Evolutionary conservation across 2,113 vertebrate species (phyloP).

Genomic region (Irena cyanogastra): DNA sequence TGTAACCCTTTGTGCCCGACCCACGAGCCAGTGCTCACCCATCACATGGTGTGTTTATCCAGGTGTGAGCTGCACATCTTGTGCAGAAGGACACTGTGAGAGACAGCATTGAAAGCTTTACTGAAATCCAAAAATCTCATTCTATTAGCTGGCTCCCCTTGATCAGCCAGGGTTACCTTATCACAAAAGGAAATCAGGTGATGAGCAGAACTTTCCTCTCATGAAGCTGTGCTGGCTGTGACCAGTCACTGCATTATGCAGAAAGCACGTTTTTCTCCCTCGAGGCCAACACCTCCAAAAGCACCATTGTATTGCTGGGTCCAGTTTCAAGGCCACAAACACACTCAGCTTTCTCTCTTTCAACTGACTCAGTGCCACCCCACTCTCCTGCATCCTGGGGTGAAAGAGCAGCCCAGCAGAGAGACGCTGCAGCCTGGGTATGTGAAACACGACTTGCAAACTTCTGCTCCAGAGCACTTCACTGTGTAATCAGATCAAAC

Average conservation of each 20-base stretch:
- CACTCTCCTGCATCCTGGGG: neutral
- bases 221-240: neutral
- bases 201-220: neutral
- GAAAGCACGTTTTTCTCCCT: neutral
- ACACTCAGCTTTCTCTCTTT: neutral
- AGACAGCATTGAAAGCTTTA: neutral
- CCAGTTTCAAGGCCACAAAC: neutral
- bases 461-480: neutral
- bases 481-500: neutral
- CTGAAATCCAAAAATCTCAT: neutral
- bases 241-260: accelerated
- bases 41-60: neutral
- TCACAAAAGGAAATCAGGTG: neutral
- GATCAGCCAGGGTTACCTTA: neutral
- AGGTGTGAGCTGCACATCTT: neutral
- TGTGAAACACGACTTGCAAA: neutral
- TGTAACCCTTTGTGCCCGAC: neutral
- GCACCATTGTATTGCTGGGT: neutral
- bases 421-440: neutral
- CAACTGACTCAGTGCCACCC: neutral
- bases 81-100: neutral
- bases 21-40: neutral
- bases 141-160: neutral
- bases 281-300: neutral
- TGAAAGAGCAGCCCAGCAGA: neutral